Evolutionary conservation across 1,140 invertebrate genomes (phyloP), one percentile per base, ranked within the genome.

Genomic region (Helicoverpa zea): DNA sequence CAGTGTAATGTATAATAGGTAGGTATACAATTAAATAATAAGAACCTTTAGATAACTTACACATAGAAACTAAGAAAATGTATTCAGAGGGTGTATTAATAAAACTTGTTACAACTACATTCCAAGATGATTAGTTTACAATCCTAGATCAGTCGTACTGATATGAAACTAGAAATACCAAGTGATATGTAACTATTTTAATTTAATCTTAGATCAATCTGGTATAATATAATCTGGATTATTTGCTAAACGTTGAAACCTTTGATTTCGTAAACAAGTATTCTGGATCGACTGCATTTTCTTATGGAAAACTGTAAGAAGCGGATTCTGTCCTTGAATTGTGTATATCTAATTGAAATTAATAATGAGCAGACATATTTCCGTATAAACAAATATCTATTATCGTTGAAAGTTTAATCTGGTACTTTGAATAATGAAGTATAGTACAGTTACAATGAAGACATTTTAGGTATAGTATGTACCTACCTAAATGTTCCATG

Each of bases 121-220:
- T 64, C 64, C 64, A 49, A 49, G 64, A 18, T 51, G 47, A 68
- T 68, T 49, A 68, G 64, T 49, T 49, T 51, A 11, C 14, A 49
- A 68, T 43, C 16, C 64, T 51, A 68, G 64, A 68, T 68, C 16
- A 68, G 2, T 11, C 16, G 43, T 16, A 11, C 13, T 23, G 64
- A 51, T 68, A 14, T 13, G n/a, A 43, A 68, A 16, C 43, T 49
- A 49, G 43, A 49, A 43, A 49, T 51, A 51, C 11, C 64, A 18
- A 16, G 16, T 68, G 10, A 49, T 4, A 68, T 18, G 43, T 43
- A 18, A 47, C n/a, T 43, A 49, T 49, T 68, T 49, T 49, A 51
- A 68, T 68, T 49, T 49, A 68, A 68, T 68, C 16, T 49, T 49
- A 68, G 16, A 68, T 68, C 10, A 68, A 68, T 49, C 58, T 61